Percentiles rank a stretch among this genome's conserved stretches.
Conservation (phyloP, 1,140 invertebrate species). For the Vollenhovia emeryi region DNA sequence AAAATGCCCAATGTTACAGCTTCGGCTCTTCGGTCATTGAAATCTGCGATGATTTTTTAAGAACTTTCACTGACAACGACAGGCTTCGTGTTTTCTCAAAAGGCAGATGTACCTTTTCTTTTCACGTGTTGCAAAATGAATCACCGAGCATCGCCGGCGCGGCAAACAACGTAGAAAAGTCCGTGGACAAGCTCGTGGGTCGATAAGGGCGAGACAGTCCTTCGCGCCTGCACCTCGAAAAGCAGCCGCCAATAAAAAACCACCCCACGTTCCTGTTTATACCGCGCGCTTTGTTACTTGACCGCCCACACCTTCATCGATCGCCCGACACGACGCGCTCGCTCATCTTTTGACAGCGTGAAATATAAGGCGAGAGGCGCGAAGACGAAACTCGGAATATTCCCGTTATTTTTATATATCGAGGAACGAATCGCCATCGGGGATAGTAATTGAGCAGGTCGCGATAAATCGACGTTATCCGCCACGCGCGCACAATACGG, state of each 20-base stretch:
- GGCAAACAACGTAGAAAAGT: slow-evolving; percentile 19
- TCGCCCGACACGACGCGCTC: slow-evolving; percentile 50
- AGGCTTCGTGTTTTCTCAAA: background rate
- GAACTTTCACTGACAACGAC: background rate
- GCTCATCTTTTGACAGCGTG: slow-evolving; percentile 67
- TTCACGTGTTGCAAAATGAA: background rate
- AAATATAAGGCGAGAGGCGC: slow-evolving; percentile 38
- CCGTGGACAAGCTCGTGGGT: slow-evolving; percentile 51
- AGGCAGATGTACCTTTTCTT: background rate
- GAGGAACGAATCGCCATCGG: background rate
- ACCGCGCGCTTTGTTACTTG: slow-evolving; percentile 61
- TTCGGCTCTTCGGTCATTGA: background rate
- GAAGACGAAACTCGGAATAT: slow-evolving; percentile 2
- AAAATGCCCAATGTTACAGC: background rate
- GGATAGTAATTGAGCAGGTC: slow-evolving; percentile 20
- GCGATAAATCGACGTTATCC: slow-evolving; percentile 14
- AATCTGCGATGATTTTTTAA: background rate
- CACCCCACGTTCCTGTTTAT: slow-evolving; percentile 66
- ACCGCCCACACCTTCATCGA: slow-evolving; percentile 72
- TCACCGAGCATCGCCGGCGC: slow-evolving; percentile 13
- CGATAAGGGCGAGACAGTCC: slow-evolving; percentile 66
- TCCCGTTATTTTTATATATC: slow-evolving; percentile 23
- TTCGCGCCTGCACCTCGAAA: slow-evolving; percentile 67
- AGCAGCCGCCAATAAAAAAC: slow-evolving; percentile 65
- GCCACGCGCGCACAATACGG: background rate